phyloP scores from a whole-genome alignment of 2,888 invertebrate species.

The Tipula lateralis region DNA sequence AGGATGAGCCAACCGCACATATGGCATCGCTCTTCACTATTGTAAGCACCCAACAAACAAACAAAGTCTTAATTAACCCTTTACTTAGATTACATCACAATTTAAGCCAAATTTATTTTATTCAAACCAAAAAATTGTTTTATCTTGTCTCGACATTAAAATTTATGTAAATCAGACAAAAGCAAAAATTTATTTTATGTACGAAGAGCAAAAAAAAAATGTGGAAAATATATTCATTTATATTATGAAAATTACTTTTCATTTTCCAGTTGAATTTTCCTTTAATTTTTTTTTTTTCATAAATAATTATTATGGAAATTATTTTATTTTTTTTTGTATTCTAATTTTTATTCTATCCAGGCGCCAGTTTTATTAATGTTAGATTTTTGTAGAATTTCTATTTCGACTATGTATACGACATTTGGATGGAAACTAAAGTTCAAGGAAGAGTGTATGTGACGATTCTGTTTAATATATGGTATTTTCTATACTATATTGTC shows the following conservation, averaged over 20 bases:
- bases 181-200: neutral
- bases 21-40: neutral
- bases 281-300: neutral
- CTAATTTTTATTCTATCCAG: neutral
- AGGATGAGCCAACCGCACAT: neutral
- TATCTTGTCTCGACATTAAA: neutral
- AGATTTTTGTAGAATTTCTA: neutral
- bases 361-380: neutral
- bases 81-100: neutral
- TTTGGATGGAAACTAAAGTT: neutral
- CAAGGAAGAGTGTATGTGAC: neutral
- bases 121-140: neutral
- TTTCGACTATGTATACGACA: neutral
- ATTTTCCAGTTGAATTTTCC: slow-evolving; percentile 2
- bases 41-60: neutral
- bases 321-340: neutral
- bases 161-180: slow-evolving; percentile 14
- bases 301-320: slow-evolving; percentile 19
- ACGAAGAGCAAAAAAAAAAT: neutral
- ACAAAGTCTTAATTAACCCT: neutral
- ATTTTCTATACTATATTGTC: neutral
- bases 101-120: neutral
- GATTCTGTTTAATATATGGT: neutral
- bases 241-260: slow-evolving; percentile 19
- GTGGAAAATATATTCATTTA: slow-evolving; percentile 7